These are phyloP conservation scores for Diplodus puntazzo DNA, from an alignment of 2,797 vertebrate species.

Conservation along the genomic window DNA sequence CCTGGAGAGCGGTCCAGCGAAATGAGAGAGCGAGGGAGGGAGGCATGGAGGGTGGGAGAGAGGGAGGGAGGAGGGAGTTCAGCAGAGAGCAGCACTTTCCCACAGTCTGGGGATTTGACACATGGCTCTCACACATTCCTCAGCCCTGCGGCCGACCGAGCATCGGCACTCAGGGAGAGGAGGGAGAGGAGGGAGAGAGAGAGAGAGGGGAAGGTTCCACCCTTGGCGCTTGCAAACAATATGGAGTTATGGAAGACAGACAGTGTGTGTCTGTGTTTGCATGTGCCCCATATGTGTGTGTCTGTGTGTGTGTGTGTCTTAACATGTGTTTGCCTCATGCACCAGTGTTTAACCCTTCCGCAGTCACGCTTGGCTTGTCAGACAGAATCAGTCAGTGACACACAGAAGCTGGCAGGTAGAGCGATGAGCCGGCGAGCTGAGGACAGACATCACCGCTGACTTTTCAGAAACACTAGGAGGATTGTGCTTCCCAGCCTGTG, in stretches of 20 bases:
- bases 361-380: constrained; percentile 10
- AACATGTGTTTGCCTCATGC: constrained; percentile 63
- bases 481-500: not conserved
- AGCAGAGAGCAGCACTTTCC: constrained; percentile 97
- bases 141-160: constrained; percentile 89
- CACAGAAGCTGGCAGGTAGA: constrained; percentile 16
- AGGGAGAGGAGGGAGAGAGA: constrained; percentile 75
- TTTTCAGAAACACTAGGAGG: constrained; percentile 11
- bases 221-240: constrained; percentile 75
- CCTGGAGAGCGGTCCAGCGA: constrained; percentile 87
- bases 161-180: constrained; percentile 75
- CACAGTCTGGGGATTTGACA: constrained; percentile 98
- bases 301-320: constrained; percentile 57
- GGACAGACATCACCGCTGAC: constrained; percentile 6
- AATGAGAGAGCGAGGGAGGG: constrained; percentile 78
- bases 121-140: constrained; percentile 98
- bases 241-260: constrained; percentile 68
- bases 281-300: constrained; percentile 58
- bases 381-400: constrained; percentile 10
- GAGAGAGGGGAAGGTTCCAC: constrained; percentile 85
- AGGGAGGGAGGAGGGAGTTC: constrained; percentile 83
- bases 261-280: constrained; percentile 58
- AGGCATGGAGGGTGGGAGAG: constrained; percentile 59
- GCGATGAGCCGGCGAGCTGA: constrained; percentile 1
- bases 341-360: constrained; percentile 53